Percentiles rank a stretch among this genome's conserved stretches.
These are phyloP conservation scores for Seriola rivoliana DNA, from an alignment of 2,113 vertebrate species.

Conservation along the genomic window DNA sequence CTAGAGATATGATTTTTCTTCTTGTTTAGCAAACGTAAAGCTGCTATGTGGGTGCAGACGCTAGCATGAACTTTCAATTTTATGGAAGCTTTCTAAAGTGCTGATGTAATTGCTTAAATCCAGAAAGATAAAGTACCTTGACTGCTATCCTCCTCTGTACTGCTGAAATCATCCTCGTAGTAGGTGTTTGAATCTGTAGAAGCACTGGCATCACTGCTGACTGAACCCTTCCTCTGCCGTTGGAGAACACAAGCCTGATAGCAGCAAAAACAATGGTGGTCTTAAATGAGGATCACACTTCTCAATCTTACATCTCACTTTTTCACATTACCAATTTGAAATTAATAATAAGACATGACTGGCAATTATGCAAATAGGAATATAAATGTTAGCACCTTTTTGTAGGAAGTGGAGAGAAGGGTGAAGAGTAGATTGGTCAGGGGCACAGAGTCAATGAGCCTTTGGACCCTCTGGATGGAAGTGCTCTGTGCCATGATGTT, in stretches of 20 bases:
- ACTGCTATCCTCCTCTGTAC: conserved; percentile 99
- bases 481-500: conserved; percentile 97
- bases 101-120: neutral
- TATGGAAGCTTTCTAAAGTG: neutral
- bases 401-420: conserved; percentile 95
- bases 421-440: conserved; percentile 96
- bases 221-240: conserved; percentile 96
- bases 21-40: conserved; percentile 18
- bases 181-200: conserved; percentile 99
- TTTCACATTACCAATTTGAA: neutral
- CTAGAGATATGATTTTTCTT: neutral
- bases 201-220: conserved; percentile 97
- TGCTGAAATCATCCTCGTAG: conserved; percentile 99
- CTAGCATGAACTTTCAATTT: conserved; percentile 1
- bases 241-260: conserved; percentile 96
- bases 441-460: conserved; percentile 96
- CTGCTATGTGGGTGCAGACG: conserved; percentile 6
- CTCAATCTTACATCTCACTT: neutral
- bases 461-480: conserved; percentile 96
- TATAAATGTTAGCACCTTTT: conserved; percentile 87
- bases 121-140: conserved; percentile 87
- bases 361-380: neutral
- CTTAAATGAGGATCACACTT: neutral
- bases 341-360: neutral
- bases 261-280: neutral